Base-by-base conservation (phyloP, 2,888 invertebrate genomes). In the Periphyllus acericola region DNA sequence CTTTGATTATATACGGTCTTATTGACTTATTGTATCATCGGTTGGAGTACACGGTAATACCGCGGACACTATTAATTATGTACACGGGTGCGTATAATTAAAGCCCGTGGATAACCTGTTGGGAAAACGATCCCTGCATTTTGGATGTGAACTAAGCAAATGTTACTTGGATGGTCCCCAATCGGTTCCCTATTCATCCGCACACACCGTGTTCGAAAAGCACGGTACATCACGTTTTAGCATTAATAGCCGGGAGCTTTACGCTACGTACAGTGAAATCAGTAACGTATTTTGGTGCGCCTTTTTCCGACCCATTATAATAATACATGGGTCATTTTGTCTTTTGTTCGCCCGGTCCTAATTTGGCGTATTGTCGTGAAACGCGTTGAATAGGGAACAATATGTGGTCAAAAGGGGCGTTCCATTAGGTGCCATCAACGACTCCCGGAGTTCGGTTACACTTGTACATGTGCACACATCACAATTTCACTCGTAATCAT, bases 321-420 rank as follows among this genome's bases (percentile, higher is more conserved):
- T 79, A 85, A 85, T 71, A 80, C 86, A 40, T 36, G 55, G 79
- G 86, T 79, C 72, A 86, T 80, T 85, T 86, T 86, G 86, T 80
- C 79, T 80, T 86, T 86, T 86, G 86, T 86, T 72, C 86, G 79
- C 17, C 1, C 9, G 25, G 72, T 55, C 36, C 86, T 86, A 86
- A 86, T 86, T 86, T 80, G 79, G 55, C 55, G 79, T 60, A 86
- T 86, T 86, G 86, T 86, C 86, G 86, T 79, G 9, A 36, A 79
- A 79, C 36, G 68, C 72, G 71, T 79, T 46, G 78, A 85, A 34
- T 66, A 17, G 55, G 25, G 86, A 86, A 80, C 86, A 80, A 80
- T 86, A 40, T 80, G 79, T 80, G 86, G 79, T 86, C 36, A 86
- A 80, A 86, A 68, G 55, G 55, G 86, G 86, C 86, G 86, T 79